phyloP scores from a whole-genome alignment of 2,797 vertebrate species.

The Poeciliopsis infans region DNA sequence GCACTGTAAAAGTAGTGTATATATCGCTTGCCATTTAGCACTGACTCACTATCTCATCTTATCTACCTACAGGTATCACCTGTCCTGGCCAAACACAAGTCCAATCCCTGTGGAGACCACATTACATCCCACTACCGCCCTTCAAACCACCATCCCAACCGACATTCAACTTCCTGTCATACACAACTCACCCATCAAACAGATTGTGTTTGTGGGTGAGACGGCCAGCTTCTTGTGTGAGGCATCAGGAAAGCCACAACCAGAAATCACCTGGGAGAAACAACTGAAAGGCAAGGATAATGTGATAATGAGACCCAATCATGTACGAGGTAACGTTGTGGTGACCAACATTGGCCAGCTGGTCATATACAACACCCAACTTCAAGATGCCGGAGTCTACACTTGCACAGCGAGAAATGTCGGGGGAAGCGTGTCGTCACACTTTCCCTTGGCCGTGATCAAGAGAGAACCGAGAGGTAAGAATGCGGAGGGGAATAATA shows the following conservation, averaged over 20 bases:
- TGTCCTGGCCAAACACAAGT: conserved; percentile 95
- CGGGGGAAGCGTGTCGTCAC: conserved; percentile 84
- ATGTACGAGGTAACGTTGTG: conserved; percentile 90
- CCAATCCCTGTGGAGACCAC: conserved; percentile 90
- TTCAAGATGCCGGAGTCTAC: conserved; percentile 91
- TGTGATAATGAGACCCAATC: conserved; percentile 90
- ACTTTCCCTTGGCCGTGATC: conserved; percentile 91
- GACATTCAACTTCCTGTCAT: conserved; percentile 84
- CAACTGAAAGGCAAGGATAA: conserved; percentile 90
- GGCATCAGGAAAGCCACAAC: conserved; percentile 90
- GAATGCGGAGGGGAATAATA: conserved; percentile 80
- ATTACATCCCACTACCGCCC: conserved; percentile 86
- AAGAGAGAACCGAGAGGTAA: conserved; percentile 76
- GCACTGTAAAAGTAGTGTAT: neutral
- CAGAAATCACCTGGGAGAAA: conserved; percentile 96
- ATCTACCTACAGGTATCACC: conserved; percentile 87
- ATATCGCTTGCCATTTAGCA: conserved; percentile 2
- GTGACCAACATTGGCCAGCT: conserved; percentile 97
- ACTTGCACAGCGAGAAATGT: conserved; percentile 91
- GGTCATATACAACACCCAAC: conserved; percentile 95
- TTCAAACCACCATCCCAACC: conserved; percentile 86
- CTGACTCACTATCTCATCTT: conserved; percentile 37
- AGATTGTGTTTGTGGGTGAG: conserved; percentile 89
- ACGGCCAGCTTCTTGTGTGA: conserved; percentile 97
- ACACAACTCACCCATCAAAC: conserved; percentile 84